Percentiles rank a stretch among this genome's conserved stretches.
Evolutionary conservation across 2,797 vertebrate species (phyloP).

Genomic region (Rachycentron canadum): DNA sequence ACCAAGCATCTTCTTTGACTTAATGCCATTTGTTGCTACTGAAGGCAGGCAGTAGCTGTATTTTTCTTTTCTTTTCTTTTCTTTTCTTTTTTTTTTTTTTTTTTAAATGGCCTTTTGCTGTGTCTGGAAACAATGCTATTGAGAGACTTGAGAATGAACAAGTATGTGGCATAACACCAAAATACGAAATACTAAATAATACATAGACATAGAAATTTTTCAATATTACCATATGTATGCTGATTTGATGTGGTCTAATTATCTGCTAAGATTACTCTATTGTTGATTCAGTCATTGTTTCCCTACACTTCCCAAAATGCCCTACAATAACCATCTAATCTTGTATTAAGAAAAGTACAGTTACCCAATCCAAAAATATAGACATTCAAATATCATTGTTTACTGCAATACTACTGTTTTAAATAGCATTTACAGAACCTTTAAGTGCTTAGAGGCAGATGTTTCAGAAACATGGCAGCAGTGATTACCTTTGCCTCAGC

Average conservation of each 20-base stretch:
- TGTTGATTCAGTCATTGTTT: constrained; percentile 7
- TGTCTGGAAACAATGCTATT: not conserved
- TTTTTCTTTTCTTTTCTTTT: too few species aligned
- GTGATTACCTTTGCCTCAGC: constrained; percentile 44
- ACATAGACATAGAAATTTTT: constrained; percentile 40
- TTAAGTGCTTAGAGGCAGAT: constrained; percentile 36
- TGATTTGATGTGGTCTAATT: constrained; percentile 6
- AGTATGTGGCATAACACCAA: too few species aligned
- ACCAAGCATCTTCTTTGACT: not conserved
- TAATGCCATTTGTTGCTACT: not conserved
- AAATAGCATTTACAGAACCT: not conserved
- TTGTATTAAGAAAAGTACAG: not conserved
- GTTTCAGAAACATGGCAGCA: constrained; percentile 35
- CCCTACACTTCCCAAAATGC: constrained; percentile 2
- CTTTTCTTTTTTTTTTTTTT: too few species aligned
- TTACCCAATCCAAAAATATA: too few species aligned
- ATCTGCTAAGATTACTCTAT: constrained; percentile 20
- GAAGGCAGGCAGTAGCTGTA: not conserved
- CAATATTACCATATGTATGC: not conserved
- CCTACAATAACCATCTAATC: constrained; percentile 13
- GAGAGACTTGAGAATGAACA: too few species aligned
- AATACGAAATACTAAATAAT: too few species aligned
- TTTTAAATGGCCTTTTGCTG: not conserved
- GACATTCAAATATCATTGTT: too few species aligned
- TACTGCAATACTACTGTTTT: too few species aligned